Evolutionary conservation across 2,113 vertebrate species (phyloP).

Genomic region (Nannospalax galili): DNA sequence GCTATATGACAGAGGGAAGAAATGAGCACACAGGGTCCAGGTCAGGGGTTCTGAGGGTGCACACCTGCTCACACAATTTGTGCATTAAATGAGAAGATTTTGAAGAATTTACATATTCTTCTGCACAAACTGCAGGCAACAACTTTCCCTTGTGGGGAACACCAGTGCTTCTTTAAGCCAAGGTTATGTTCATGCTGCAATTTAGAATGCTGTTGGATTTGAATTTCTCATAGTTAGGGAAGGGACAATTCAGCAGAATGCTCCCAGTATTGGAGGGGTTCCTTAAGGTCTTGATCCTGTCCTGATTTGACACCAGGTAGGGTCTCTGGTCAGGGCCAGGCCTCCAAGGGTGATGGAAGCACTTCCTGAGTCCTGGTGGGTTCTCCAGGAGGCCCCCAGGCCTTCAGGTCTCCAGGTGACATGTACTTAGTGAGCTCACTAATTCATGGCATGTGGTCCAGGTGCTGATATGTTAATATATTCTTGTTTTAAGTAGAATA

Average conservation of each 20-base stretch:
- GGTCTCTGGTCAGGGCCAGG: background rate
- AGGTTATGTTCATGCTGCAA: background rate
- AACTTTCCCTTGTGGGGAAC: background rate
- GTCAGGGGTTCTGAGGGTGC: too few species aligned
- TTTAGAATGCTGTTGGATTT: background rate
- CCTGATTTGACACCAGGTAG: background rate
- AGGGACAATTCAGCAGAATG: background rate
- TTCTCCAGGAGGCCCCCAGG: background rate
- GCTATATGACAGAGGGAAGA: background rate
- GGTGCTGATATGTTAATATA: background rate
- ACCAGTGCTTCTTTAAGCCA: background rate
- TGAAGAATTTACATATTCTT: background rate
- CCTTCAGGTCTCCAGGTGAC: background rate
- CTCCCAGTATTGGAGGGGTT: background rate
- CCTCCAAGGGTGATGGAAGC: background rate
- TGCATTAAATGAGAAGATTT: background rate
- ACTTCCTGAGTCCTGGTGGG: background rate
- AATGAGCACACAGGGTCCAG: background rate
- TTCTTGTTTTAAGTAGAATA: conserved; percentile 6
- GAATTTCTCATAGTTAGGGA: background rate
- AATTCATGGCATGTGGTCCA: background rate
- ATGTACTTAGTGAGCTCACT: background rate
- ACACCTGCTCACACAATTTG: background rate
- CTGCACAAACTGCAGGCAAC: background rate
- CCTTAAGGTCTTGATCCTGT: background rate